A percentile compares a stretch with the other conserved stretches of the same genome.
Conservation (phyloP, 2,888 invertebrate species). For the Saturnia japonica region DNA sequence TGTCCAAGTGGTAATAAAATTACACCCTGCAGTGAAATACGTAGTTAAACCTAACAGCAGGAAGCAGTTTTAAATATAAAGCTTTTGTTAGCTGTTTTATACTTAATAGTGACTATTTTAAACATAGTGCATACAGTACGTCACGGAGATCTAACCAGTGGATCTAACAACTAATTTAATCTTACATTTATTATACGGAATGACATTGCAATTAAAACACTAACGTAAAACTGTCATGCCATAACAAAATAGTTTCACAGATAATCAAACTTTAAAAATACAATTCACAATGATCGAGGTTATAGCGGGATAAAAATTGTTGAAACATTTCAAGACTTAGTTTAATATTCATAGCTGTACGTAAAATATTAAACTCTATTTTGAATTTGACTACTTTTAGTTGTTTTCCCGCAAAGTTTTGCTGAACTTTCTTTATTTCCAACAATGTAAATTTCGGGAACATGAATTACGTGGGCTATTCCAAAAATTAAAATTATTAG, state of each 20-base stretch:
- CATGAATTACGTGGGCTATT: too few relatives aligned
- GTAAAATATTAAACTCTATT: constrained; percentile 1
- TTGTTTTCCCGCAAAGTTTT: constrained; percentile 7
- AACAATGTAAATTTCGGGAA: neutral
- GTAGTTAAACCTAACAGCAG: constrained; percentile 7
- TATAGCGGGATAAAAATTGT: neutral
- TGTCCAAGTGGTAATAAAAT: constrained; percentile 10
- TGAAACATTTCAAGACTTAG: neutral
- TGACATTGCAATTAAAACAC: neutral
- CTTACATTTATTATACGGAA: too few relatives aligned
- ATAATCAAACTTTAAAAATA: neutral
- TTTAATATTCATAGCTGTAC: neutral
- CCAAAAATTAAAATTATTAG: too few relatives aligned
- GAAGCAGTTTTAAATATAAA: neutral
- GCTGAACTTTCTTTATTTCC: neutral
- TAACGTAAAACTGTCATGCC: neutral
- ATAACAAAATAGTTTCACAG: neutral
- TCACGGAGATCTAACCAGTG: neutral
- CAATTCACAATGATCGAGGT: neutral
- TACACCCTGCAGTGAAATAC: constrained; percentile 1
- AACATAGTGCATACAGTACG: neutral
- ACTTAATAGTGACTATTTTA: neutral
- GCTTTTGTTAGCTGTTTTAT: neutral
- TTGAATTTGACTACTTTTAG: neutral
- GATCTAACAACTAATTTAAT: too few relatives aligned